A percentile compares a stretch with the other conserved stretches of the same genome.
These are phyloP conservation scores for Oreochromis aureus DNA, from an alignment of 2,113 vertebrate genomes.

Conservation along the genomic window DNA sequence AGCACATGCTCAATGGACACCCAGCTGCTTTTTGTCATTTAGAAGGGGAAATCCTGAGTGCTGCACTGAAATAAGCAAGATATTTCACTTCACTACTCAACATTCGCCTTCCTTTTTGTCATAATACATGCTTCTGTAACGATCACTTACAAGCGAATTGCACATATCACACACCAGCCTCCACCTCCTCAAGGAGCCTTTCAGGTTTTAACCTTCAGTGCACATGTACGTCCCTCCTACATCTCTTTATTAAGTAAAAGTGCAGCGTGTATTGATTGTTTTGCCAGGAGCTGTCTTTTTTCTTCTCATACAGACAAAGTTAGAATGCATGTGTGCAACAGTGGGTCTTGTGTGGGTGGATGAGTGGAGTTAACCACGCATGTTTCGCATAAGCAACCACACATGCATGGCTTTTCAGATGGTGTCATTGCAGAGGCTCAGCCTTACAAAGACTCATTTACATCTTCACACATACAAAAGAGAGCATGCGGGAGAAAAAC, in stretches of 20 bases:
- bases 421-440: neutral
- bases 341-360: conserved; percentile 4
- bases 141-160: neutral
- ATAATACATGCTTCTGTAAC: neutral
- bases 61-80: neutral
- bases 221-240: neutral
- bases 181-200: neutral
- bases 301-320: conserved; percentile 44
- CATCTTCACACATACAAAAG: neutral
- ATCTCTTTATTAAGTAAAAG: conserved; percentile 29
- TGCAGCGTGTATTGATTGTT: conserved; percentile 9
- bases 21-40: neutral
- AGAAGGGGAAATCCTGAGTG: neutral
- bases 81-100: neutral
- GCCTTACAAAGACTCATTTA: neutral
- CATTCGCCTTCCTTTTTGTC: neutral
- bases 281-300: neutral
- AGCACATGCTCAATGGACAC: neutral
- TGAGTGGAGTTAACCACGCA: conserved; percentile 2
- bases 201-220: neutral
- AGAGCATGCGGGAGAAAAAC: neutral
- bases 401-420: neutral
- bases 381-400: neutral
- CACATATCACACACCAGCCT: neutral
- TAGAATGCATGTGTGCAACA: conserved; percentile 20